These are phyloP conservation scores for Gibbula magus DNA, from an alignment of 2,888 invertebrate genomes.

Conservation along the genomic window DNA sequence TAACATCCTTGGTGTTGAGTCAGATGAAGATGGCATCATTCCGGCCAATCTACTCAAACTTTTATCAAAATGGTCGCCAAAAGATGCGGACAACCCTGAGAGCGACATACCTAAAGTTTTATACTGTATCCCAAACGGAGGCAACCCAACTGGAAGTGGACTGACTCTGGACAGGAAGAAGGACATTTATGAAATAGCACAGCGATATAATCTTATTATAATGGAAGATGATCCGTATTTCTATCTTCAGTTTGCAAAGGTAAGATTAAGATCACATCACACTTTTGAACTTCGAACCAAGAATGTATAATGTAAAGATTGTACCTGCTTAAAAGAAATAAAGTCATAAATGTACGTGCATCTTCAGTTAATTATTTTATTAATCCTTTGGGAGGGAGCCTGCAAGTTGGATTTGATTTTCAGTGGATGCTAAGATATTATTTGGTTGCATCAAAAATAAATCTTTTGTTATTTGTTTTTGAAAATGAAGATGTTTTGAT, in stretches of 20 bases:
- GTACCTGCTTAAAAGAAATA: no score
- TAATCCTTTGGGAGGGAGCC: no score
- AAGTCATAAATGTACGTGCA: no score
- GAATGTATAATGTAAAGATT: no score
- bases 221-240: slow-evolving; percentile 90
- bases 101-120: slow-evolving; percentile 82
- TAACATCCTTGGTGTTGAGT: slow-evolving; percentile 82
- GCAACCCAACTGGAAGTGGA: slow-evolving; percentile 85
- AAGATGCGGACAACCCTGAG: slow-evolving; percentile 76
- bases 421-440: no score
- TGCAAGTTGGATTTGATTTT: no score
- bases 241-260: slow-evolving; percentile 82
- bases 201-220: slow-evolving; percentile 85
- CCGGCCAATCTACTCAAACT: slow-evolving; percentile 80
- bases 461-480: no score
- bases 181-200: slow-evolving; percentile 85
- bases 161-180: slow-evolving; percentile 81
- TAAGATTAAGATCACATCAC: slow-evolving; percentile 40
- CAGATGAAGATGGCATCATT: slow-evolving; percentile 83
- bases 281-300: no score
- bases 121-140: slow-evolving; percentile 86
- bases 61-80: slow-evolving; percentile 75
- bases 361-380: no score
- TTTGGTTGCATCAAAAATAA: no score
- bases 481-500: no score